A percentile compares a stretch with the other conserved stretches of the same genome.
These are phyloP conservation scores for Anguilla pacifica DNA, from an alignment of 2,797 vertebrate species.

Conservation along the genomic window DNA sequence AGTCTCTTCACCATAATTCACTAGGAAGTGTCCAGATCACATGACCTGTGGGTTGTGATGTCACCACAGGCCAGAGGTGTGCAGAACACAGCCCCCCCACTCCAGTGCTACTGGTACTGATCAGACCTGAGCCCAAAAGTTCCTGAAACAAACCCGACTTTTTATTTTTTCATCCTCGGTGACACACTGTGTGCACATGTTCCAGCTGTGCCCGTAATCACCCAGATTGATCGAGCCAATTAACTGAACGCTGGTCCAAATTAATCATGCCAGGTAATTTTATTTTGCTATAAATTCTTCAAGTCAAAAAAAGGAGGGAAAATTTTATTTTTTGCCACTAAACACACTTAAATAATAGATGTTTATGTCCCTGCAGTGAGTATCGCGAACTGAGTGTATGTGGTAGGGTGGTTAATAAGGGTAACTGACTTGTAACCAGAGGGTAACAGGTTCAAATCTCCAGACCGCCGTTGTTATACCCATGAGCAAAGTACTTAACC, in stretches of 20 bases:
- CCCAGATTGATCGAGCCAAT: conserved; percentile 56
- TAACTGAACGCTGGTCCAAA: conserved; percentile 52
- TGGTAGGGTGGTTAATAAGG: neutral
- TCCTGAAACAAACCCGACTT: neutral
- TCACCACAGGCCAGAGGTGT: neutral
- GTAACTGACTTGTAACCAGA: neutral
- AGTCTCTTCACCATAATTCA: neutral
- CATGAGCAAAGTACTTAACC: neutral
- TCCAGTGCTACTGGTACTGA: neutral
- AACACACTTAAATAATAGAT: conserved; percentile 4
- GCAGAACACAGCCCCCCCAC: neutral
- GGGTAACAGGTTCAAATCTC: conserved; percentile 2
- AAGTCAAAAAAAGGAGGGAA: neutral
- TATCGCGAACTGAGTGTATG: neutral
- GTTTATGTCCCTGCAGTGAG: neutral
- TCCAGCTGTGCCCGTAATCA: conserved; percentile 54
- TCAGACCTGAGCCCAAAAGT: neutral
- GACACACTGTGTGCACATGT: conserved; percentile 20
- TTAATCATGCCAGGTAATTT: conserved; percentile 52
- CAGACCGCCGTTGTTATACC: neutral
- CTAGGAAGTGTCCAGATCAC: neutral
- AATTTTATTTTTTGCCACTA: neutral
- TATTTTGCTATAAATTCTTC: neutral
- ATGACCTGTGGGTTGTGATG: neutral
- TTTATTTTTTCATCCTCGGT: neutral